phyloP scores from a whole-genome alignment of 2,888 invertebrate species.

The Drosophila vallismaia region DNA sequence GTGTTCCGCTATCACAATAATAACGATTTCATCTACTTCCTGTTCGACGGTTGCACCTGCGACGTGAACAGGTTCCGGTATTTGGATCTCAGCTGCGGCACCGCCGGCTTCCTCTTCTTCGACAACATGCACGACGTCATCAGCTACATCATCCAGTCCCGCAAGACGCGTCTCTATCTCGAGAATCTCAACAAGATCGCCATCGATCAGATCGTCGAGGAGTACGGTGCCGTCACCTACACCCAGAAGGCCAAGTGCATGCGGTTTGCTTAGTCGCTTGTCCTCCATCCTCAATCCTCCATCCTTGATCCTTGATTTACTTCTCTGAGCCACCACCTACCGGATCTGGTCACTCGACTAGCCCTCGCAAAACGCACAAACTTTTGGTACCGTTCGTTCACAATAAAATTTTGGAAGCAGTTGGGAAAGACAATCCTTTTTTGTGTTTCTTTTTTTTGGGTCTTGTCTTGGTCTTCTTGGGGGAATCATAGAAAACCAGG shows the following conservation, averaged over 20 bases:
- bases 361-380: background rate
- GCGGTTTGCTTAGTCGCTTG: conserved; percentile 57
- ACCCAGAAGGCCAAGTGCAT: conserved; percentile 70
- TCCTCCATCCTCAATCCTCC: background rate
- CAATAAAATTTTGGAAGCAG: background rate
- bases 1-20: conserved; percentile 72
- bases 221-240: conserved; percentile 61
- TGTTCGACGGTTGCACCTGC: conserved; percentile 82
- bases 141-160: conserved; percentile 69
- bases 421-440: background rate
- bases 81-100: conserved; percentile 76
- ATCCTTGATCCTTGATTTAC: background rate
- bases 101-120: conserved; percentile 78
- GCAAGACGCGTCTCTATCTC: conserved; percentile 67
- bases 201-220: conserved; percentile 67
- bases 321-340: background rate
- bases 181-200: conserved; percentile 73
- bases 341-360: background rate
- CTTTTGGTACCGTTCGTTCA: background rate
- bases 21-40: conserved; percentile 67
- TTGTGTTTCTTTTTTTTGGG: background rate
- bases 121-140: conserved; percentile 72
- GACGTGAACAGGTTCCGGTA: conserved; percentile 79
- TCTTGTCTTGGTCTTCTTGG: background rate
- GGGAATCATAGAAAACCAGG: background rate